A percentile compares a stretch with the other conserved stretches of the same genome.
These are phyloP conservation scores for Rutpela maculata DNA, from an alignment of 2,888 invertebrate species.

Conservation along the genomic window DNA sequence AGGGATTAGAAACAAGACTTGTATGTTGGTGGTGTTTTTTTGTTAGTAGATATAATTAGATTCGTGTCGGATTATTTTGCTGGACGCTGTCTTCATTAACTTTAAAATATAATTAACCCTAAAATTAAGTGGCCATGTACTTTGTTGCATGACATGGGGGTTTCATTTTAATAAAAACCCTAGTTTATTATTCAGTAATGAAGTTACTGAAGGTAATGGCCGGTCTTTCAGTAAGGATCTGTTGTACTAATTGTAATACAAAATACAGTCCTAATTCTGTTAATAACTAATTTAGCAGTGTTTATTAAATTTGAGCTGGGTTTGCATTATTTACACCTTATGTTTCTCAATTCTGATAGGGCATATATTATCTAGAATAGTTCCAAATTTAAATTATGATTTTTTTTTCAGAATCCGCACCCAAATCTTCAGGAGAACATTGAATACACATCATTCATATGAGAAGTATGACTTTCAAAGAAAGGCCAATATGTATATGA, in stretches of 20 bases:
- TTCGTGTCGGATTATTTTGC: neutral
- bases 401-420: no score
- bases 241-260: neutral
- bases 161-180: neutral
- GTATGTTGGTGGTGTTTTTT: no score
- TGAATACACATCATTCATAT: no score
- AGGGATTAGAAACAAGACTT: no score
- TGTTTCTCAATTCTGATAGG: neutral
- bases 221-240: neutral
- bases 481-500: no score
- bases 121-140: neutral
- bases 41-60: neutral
- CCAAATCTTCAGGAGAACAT: no score
- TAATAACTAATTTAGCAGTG: neutral
- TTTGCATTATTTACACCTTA: neutral
- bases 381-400: neutral
- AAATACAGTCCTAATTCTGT: neutral
- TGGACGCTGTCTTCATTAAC: neutral
- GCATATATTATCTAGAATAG: neutral
- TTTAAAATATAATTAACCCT: neutral
- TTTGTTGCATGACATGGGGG: neutral
- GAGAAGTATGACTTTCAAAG: no score
- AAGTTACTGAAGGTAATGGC: neutral
- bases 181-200: neutral
- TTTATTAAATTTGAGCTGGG: neutral